phyloP scores from a whole-genome alignment of 2,888 invertebrate genomes.

The Dolichomitus sp. region DNA sequence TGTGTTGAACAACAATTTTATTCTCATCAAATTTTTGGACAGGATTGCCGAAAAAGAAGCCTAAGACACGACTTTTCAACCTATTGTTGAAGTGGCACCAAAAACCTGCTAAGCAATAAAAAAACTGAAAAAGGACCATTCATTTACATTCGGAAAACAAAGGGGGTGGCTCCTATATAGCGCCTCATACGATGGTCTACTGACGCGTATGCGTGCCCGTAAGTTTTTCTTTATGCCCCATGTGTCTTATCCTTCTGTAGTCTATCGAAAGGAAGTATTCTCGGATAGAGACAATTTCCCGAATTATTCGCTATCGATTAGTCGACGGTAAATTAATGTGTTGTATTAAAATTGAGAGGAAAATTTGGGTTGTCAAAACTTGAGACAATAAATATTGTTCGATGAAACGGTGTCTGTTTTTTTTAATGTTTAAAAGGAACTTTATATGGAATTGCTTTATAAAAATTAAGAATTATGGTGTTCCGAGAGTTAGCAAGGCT shows the following conservation, averaged over 20 bases:
- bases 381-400: background rate
- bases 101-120: no score
- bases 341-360: background rate
- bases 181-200: conserved; percentile 9
- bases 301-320: conserved; percentile 18
- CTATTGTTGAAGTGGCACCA: no score
- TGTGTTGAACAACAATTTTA: no score
- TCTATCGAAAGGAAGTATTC: conserved; percentile 12
- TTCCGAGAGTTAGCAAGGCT: no score
- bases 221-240: conserved; percentile 40
- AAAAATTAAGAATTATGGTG: no score
- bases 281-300: background rate
- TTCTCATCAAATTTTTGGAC: no score
- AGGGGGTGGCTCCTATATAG: conserved; percentile 72
- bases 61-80: no score
- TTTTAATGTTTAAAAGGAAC: no score
- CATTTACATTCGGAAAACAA: conserved; percentile 85
- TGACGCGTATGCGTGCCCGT: conserved; percentile 16
- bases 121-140: no score
- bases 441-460: no score
- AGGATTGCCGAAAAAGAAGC: no score
- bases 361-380: background rate
- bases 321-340: background rate
- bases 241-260: background rate
- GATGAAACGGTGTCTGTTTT: background rate